Conservation (phyloP, 2,113 vertebrate genomes). For the Charina bottae region DNA sequence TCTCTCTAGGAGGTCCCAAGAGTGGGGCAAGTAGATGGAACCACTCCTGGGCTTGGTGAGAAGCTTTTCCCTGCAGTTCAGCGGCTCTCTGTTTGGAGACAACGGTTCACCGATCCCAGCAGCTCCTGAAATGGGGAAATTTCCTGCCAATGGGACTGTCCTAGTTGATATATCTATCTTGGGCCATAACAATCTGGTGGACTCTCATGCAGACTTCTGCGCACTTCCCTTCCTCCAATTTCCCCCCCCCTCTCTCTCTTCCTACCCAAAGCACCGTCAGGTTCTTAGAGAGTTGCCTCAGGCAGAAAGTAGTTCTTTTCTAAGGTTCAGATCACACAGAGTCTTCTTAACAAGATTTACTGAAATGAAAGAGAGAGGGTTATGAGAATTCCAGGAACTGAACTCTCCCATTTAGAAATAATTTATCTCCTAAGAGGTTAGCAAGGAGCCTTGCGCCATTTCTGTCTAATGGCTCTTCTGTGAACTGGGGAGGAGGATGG, state of each 20-base stretch:
- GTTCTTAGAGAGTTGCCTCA: background rate
- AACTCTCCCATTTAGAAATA: background rate
- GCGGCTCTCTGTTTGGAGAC: too few species aligned
- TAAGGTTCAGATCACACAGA: background rate
- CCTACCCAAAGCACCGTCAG: background rate
- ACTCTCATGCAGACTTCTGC: background rate
- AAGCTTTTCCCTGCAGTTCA: too few species aligned
- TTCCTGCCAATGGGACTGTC: background rate
- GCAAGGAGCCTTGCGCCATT: background rate
- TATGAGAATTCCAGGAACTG: background rate
- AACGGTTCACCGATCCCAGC: too few species aligned
- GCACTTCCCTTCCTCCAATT: background rate
- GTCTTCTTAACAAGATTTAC: background rate
- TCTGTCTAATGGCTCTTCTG: background rate
- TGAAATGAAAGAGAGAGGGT: background rate
- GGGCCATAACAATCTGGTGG: background rate
- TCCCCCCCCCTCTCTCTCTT: background rate
- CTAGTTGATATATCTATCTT: background rate
- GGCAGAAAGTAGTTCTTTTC: background rate
- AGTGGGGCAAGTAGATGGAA: too few species aligned
- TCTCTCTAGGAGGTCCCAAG: too few species aligned
- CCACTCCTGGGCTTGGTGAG: too few species aligned
- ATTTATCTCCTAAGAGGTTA: background rate
- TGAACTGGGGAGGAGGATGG: background rate
- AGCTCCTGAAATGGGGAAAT: too few species aligned